phyloP scores from a whole-genome alignment of 2,113 vertebrate genomes.

The Numenius arquata region DNA sequence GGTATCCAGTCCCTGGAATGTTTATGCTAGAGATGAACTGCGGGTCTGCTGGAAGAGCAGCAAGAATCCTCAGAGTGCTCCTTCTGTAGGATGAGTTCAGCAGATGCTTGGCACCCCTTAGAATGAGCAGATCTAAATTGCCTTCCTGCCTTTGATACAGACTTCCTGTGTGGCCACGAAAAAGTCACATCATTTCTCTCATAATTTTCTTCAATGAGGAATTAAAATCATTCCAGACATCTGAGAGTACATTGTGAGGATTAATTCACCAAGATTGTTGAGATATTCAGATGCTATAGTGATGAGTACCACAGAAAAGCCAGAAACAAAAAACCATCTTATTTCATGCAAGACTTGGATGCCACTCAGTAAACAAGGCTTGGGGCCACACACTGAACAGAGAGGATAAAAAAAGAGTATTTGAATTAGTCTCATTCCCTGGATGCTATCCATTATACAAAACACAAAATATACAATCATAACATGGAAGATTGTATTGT shows the following conservation, averaged over 20 bases:
- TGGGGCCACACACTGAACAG: constrained; percentile 57
- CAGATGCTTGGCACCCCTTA: not conserved
- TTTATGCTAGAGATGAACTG: not conserved
- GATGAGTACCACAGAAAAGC: constrained; percentile 54
- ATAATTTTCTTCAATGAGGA: constrained; percentile 6
- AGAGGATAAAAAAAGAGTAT: constrained; percentile 49
- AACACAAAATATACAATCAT: constrained; percentile 56
- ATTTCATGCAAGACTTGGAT: constrained; percentile 56
- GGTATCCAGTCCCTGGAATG: not conserved
- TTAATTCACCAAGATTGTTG: constrained; percentile 21
- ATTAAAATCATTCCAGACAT: constrained; percentile 40
- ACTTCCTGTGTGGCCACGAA: not conserved
- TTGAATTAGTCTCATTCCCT: constrained; percentile 53
- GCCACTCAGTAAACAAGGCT: constrained; percentile 60
- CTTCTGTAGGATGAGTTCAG: not conserved
- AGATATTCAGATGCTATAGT: constrained; percentile 24
- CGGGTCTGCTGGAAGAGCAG: not conserved
- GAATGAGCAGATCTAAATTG: not conserved
- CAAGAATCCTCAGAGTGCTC: rapidly evolving
- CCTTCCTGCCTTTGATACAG: not conserved
- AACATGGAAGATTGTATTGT: constrained; percentile 58
- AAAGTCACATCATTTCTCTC: not conserved
- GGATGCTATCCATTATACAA: constrained; percentile 55
- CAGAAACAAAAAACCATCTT: constrained; percentile 49
- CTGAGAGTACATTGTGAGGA: constrained; percentile 15